Evolutionary conservation across 2,797 vertebrate genomes (phyloP), one percentile per base, ranked within the genome.

Genomic region (Xiphorhynchus erythropygius): DNA sequence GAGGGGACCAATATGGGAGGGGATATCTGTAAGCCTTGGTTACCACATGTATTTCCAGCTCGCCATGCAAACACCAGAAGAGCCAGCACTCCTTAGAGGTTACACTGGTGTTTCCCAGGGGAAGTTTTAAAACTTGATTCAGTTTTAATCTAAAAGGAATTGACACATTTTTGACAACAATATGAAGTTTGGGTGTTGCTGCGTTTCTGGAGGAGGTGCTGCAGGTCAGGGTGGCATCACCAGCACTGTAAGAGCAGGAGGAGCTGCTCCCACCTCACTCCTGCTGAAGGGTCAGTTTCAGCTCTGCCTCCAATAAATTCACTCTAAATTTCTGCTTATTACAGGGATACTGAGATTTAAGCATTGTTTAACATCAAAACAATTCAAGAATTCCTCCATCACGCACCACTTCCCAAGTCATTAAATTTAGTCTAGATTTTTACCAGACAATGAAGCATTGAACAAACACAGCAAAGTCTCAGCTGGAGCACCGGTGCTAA

Each of bases 401-500:
- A 63, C 25, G 83, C 69, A 52, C 95, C 30, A 69, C 93, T 97
- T 96, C 95, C 95, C 92, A 87, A 97, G 84, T 94, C 90, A 74
- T 88, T 91, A 90, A 87, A 96, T 94, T 83, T 69, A 84, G 94
- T 90, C 81, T 85, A 83, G 37, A 77, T 97, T 97, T 97, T 95
- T 93, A 95, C 95, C 91, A 97, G 97, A 95, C 96, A 95, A 97
- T 97, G 98, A 97, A 97, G 96, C 96, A 94, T 71, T 97, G 95
- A 97, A 97, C 91, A 97, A 97, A 97, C 9, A 89, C 53, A 53
- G 94, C 95, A 91, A 93, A 89, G 91, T 50, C 94, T 95, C 95
- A 92, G 88, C 88, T 94, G 92, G 90, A 97, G 92, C 67, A 21
- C 65, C 37, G 44, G 19, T 11, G 52, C 97, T 97, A 97, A 97